phyloP scores from a whole-genome alignment of 2,888 invertebrate genomes.

The Ptychoptera contaminata region DNA sequence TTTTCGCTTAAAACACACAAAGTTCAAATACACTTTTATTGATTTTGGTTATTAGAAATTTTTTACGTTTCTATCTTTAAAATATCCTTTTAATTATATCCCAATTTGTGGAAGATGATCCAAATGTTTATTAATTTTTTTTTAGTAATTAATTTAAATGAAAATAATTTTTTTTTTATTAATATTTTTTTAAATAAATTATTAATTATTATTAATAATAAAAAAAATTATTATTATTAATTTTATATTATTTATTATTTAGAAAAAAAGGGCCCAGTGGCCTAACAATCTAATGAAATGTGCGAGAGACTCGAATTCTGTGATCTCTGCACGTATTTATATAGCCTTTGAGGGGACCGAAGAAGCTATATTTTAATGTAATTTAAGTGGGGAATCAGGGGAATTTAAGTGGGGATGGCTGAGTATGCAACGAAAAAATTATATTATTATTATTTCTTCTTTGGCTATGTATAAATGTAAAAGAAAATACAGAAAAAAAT shows the following conservation, averaged over 20 bases:
- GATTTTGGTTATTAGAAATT: too few species aligned
- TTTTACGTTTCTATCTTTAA: too few species aligned
- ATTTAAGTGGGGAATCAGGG: not conserved
- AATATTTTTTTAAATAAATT: not conserved
- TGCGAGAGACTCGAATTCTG: conserved; percentile 33
- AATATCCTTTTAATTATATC: too few species aligned
- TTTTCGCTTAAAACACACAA: too few species aligned
- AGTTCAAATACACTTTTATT: too few species aligned
- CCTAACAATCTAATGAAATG: conserved; percentile 15
- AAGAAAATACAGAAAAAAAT: conserved; percentile 1
- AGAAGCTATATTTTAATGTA: conserved; percentile 3
- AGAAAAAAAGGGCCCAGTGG: not conserved
- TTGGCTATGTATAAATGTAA: not conserved
- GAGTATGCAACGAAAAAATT: too few species aligned
- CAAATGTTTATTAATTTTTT: too few species aligned
- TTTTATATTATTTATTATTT: conserved; percentile 1
- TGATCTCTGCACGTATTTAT: conserved; percentile 33
- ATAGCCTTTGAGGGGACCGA: conserved; percentile 26
- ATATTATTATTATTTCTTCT: too few species aligned
- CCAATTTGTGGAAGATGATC: too few species aligned
- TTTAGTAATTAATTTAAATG: not conserved
- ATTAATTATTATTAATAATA: not conserved
- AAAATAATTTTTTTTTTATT: not conserved
- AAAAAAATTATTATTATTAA: not conserved
- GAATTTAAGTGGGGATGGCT: not conserved